Percentiles rank a stretch among this genome's conserved stretches.
Conservation (phyloP, 2,797 vertebrate species). For the Gymnothorax javanicus region DNA sequence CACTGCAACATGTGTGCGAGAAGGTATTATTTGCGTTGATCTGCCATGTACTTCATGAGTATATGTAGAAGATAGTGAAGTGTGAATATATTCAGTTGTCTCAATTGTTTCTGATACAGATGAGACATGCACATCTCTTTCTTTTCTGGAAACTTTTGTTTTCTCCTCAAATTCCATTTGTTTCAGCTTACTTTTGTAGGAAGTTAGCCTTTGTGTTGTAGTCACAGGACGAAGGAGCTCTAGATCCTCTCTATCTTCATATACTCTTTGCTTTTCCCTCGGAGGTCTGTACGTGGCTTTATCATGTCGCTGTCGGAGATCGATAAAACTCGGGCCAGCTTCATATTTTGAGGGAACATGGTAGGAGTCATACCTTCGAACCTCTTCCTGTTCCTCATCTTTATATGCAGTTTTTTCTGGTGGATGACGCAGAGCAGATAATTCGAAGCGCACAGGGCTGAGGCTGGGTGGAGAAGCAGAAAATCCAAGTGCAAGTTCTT, state of each 20-base stretch:
- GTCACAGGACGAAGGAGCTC: slow-evolving; percentile 88
- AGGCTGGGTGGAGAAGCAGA: slow-evolving; percentile 92
- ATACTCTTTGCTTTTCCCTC: slow-evolving; percentile 84
- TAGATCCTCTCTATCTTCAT: slow-evolving; percentile 89
- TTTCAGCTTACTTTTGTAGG: slow-evolving; percentile 88
- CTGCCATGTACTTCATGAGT: slow-evolving; percentile 81
- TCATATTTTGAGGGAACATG: slow-evolving; percentile 89
- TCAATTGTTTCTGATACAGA: slow-evolving; percentile 75
- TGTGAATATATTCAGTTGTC: slow-evolving; percentile 74
- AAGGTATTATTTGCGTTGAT: slow-evolving; percentile 77
- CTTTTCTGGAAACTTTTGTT: slow-evolving; percentile 75
- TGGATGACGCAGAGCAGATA: slow-evolving; percentile 85
- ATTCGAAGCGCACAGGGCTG: slow-evolving; percentile 91
- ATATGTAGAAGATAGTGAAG: slow-evolving; percentile 78
- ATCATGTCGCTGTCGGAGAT: slow-evolving; percentile 88
- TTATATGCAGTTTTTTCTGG: slow-evolving; percentile 71
- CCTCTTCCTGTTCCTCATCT: slow-evolving; percentile 75
- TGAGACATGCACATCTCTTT: slow-evolving; percentile 73
- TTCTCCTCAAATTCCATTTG: slow-evolving; percentile 89
- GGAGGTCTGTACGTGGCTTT: slow-evolving; percentile 81
- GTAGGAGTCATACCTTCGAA: slow-evolving; percentile 82
- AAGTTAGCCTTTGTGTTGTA: slow-evolving; percentile 78
- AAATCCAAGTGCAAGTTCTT: slow-evolving; percentile 91
- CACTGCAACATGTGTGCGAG: slow-evolving; percentile 64
- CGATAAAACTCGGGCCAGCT: slow-evolving; percentile 83